These are phyloP conservation scores for Dromius quadrimaculatus DNA, from an alignment of 2,888 invertebrate species.

Conservation along the genomic window DNA sequence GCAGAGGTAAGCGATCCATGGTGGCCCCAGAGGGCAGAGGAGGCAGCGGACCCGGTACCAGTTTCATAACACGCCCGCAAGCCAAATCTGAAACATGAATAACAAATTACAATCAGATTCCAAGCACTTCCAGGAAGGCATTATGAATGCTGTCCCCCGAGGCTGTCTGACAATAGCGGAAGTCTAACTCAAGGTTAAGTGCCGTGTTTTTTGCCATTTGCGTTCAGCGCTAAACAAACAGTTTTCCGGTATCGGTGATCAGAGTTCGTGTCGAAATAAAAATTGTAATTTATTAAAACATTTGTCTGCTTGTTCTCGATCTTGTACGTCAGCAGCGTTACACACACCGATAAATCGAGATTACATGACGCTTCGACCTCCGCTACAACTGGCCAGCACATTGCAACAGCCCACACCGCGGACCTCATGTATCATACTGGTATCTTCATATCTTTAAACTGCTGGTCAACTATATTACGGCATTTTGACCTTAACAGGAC, in stretches of 20 bases:
- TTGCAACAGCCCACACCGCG: constrained; percentile 17
- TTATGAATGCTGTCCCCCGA: constrained; percentile 50
- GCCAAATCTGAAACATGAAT: constrained; percentile 55
- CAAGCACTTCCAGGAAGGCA: constrained; percentile 47
- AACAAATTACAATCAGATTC: constrained; percentile 47
- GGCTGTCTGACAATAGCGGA: constrained; percentile 57
- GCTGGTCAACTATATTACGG: constrained; percentile 34
- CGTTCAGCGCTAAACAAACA: constrained; percentile 39
- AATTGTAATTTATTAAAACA: constrained; percentile 41
- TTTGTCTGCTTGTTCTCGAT: constrained; percentile 17
- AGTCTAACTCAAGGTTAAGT: constrained; percentile 57
- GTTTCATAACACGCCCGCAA: constrained; percentile 67
- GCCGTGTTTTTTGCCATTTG: constrained; percentile 22
- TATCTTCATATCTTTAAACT: no score
- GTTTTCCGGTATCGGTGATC: constrained; percentile 49
- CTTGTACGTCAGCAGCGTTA: constrained; percentile 34
- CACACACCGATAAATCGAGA: constrained; percentile 40
- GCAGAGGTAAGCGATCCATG: constrained; percentile 81
- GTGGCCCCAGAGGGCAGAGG: constrained; percentile 66
- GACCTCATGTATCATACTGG: not conserved
- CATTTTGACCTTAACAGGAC: constrained; percentile 30
- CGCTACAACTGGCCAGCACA: constrained; percentile 13
- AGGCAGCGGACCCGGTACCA: constrained; percentile 67
- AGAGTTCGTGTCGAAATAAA: constrained; percentile 38
- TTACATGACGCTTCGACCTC: constrained; percentile 43